Percentiles rank a stretch among this genome's conserved stretches.
Conservation (phyloP, 2,888 invertebrate genomes). For the Uloborus plumipes region DNA sequence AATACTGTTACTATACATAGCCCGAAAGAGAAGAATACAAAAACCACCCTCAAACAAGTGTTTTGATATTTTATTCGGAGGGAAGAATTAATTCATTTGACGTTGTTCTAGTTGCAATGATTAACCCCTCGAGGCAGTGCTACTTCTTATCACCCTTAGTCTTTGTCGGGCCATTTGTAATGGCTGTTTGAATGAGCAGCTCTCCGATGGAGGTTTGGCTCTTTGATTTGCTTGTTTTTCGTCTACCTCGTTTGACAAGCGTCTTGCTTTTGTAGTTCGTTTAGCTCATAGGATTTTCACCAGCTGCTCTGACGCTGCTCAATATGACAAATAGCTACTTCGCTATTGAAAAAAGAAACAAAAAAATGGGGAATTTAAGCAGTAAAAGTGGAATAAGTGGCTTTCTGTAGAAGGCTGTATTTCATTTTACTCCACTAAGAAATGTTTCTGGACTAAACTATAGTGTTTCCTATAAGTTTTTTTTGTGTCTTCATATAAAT, state of each 20-base stretch:
- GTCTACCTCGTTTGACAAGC: slow-evolving; percentile 54
- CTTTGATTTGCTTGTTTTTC: slow-evolving; percentile 39
- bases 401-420: no score
- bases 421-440: no score
- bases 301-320: slow-evolving; percentile 45
- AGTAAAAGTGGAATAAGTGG: no score
- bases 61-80: slow-evolving; percentile 30
- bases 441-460: no score
- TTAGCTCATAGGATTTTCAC: slow-evolving; percentile 47
- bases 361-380: no score
- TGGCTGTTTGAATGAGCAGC: slow-evolving; percentile 50
- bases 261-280: slow-evolving; percentile 35
- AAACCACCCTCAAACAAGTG: slow-evolving; percentile 33
- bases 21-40: slow-evolving; percentile 24
- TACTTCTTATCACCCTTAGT: slow-evolving; percentile 19
- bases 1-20: slow-evolving; percentile 20
- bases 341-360: neutral
- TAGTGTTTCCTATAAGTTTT: no score
- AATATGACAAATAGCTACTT: slow-evolving; percentile 54
- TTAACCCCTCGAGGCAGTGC: slow-evolving; percentile 36
- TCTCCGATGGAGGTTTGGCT: slow-evolving; percentile 16
- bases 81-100: slow-evolving; percentile 49
- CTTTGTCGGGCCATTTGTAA: slow-evolving; percentile 57
- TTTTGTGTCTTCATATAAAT: no score
- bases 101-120: slow-evolving; percentile 52